Evolutionary conservation across 2,888 invertebrate genomes (phyloP), one percentile per base, ranked within the genome.

Genomic region (Drosophila neoperkinsi): DNA sequence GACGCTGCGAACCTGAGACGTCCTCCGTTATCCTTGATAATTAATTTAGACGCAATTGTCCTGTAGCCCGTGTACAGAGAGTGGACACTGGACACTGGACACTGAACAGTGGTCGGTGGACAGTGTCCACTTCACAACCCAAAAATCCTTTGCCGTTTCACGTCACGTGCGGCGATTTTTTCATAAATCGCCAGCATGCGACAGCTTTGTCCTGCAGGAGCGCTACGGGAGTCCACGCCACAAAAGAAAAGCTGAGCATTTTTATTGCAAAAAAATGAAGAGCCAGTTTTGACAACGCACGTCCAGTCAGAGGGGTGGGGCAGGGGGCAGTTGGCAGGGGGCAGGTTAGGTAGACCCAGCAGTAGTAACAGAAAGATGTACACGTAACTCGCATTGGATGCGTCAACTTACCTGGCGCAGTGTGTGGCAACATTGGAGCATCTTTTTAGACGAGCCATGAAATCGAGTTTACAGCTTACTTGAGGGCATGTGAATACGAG

Each of bases 11-110:
- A 46, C 46, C 46, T 46, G 16, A 25, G 46, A 46, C 25, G 46
- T 16, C 25, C 51, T 56, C 77, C 76, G 87, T 86, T 91, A 84
- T 90, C 84, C 84, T 89, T 81, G 90, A 83, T 91, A 88, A 91
- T 88, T 88, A 88, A 88, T 91, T 88, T 88, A 85, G 81, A 81
- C 83, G 88, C 88, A 85, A 88, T 81, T 85, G 85, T 84, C 66
- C 74, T 66, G 69, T 63, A 61, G 64, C 49, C 75, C 52, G 30
- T 51, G 38, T 11, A 4, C 65, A 68, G 62, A 13, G 46, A 18
- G 16, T 51, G 52, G 2, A 30, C 16, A 50, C 36, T 66, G 74
- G 52, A 25, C 16, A 46, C 16, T 46, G 4, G 46, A 2, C 46
- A 21, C 6, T 21, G 6, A 13, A 5, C 41, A 41, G n/a, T 41